phyloP scores from a whole-genome alignment of 2,797 vertebrate species.

The Helarctos malayanus region DNA sequence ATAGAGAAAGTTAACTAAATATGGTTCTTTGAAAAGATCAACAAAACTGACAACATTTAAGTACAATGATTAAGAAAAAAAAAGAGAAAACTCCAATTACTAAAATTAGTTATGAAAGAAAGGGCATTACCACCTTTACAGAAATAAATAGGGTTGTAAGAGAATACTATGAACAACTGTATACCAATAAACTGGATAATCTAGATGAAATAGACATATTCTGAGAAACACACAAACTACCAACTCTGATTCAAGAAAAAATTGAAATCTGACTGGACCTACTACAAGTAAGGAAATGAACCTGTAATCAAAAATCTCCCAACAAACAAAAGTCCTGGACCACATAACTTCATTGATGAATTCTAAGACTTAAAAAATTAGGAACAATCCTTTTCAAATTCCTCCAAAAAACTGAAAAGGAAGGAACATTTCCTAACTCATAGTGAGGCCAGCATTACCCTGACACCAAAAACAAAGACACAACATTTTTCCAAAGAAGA shows the following conservation, averaged over 20 bases:
- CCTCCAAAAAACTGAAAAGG: background rate
- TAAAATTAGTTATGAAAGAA: background rate
- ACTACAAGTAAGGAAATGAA: background rate
- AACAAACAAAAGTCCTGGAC: background rate
- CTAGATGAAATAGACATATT: background rate
- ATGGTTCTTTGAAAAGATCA: background rate
- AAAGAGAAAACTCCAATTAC: background rate
- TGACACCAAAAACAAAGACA: background rate
- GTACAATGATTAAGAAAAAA: background rate
- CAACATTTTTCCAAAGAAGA: background rate
- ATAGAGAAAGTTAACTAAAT: conserved; percentile 2
- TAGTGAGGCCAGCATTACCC: background rate
- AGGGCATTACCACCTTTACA: background rate
- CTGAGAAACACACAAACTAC: background rate
- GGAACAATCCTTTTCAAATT: background rate
- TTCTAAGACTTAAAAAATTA: background rate
- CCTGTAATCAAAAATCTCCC: background rate
- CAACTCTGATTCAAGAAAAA: background rate
- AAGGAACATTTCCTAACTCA: background rate
- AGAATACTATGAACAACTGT: background rate
- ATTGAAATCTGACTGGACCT: background rate
- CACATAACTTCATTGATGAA: background rate
- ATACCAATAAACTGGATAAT: background rate
- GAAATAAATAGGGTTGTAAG: background rate
- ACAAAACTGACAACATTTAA: background rate